Evolutionary conservation across 2,797 vertebrate genomes (phyloP).

Genomic region (Myiothlypis coronata): DNA sequence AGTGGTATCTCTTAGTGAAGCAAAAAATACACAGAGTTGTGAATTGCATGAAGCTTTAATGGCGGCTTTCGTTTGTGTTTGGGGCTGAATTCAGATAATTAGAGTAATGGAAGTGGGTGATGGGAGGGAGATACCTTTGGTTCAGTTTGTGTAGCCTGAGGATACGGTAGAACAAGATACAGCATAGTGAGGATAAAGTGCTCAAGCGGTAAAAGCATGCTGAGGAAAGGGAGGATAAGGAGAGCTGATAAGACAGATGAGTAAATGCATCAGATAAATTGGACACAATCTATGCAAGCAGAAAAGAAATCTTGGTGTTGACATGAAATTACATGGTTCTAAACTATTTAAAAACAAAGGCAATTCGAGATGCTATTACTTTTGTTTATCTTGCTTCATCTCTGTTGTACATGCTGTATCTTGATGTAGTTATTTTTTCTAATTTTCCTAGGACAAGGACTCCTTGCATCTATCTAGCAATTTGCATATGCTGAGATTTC

Average conservation of each 20-base stretch:
- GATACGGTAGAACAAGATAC: background rate
- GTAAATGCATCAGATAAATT: background rate
- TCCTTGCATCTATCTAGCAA: background rate
- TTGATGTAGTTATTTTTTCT: background rate
- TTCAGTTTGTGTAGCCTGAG: background rate
- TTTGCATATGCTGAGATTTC: background rate
- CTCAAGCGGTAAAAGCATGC: background rate
- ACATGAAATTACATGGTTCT: background rate
- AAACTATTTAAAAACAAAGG: background rate
- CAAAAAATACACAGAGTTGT: background rate
- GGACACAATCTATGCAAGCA: background rate
- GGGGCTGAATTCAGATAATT: background rate
- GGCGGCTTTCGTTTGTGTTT: background rate
- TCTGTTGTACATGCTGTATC: background rate
- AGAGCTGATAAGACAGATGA: background rate
- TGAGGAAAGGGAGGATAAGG: background rate
- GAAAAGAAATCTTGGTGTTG: background rate
- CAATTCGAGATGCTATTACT: background rate
- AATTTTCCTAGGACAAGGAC: background rate
- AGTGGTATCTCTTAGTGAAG: background rate
- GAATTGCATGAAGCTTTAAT: background rate
- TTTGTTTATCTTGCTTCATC: background rate
- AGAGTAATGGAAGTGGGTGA: background rate
- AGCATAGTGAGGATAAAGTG: background rate
- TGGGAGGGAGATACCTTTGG: background rate